Percentiles rank a stretch among this genome's conserved stretches.
phyloP scores from a whole-genome alignment of 2,113 vertebrate species.

The Chaetops frenatus region DNA sequence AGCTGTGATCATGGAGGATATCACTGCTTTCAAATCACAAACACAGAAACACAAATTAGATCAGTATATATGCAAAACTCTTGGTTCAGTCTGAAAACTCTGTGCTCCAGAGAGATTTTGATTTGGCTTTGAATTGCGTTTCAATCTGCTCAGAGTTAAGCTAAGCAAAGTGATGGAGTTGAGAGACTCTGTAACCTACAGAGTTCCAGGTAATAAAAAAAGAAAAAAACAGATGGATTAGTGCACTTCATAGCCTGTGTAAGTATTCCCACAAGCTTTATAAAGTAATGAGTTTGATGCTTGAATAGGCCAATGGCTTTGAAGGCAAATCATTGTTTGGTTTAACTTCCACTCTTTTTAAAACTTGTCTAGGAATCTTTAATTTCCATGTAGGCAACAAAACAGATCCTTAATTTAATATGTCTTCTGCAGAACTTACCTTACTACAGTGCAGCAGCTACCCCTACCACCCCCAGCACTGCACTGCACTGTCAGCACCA shows the following conservation, averaged over 20 bases:
- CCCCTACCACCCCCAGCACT: background rate
- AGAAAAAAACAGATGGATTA: background rate
- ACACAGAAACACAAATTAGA: background rate
- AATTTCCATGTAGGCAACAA: background rate
- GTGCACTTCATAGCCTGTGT: background rate
- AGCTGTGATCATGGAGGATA: background rate
- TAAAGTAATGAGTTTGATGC: background rate
- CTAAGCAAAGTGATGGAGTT: background rate
- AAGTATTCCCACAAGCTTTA: background rate
- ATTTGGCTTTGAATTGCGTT: background rate
- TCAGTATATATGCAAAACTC: background rate
- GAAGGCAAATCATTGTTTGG: background rate
- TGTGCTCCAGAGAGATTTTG: background rate
- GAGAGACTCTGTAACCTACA: background rate
- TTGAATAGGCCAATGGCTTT: background rate
- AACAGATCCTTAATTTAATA: background rate
- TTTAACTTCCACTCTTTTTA: background rate
- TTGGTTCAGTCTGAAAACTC: background rate
- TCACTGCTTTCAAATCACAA: background rate
- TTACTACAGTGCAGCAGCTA: background rate
- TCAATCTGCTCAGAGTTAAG: background rate
- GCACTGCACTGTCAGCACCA: background rate
- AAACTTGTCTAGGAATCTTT: slow-evolving; percentile 12
- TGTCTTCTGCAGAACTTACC: background rate
- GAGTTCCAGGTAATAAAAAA: background rate